Conservation (phyloP, 2,113 vertebrate species). For the Festucalex cinctus region DNA sequence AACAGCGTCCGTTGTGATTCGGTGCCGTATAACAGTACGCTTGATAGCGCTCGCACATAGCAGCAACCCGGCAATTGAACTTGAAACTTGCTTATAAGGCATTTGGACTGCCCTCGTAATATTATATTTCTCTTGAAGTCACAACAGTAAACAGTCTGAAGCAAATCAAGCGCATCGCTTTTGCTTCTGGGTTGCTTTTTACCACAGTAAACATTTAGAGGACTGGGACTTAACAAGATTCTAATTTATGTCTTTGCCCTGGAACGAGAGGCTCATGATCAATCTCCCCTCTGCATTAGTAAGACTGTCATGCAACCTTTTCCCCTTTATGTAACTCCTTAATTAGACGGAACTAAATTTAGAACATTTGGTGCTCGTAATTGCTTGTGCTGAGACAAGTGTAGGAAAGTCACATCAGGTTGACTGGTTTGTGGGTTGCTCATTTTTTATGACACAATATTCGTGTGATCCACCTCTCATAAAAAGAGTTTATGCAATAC, state of each 20-base stretch:
- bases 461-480: no score
- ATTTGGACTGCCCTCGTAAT: neutral
- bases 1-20: no score
- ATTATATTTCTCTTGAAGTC: neutral
- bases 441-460: no score
- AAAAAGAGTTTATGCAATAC: no score
- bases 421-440: no score
- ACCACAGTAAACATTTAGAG: neutral
- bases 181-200: neutral
- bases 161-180: neutral
- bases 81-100: neutral
- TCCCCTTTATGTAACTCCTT: neutral
- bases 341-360: neutral
- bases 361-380: neutral
- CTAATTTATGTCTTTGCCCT: neutral
- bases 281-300: neutral
- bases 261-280: neutral
- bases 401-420: no score
- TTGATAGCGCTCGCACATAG: neutral
- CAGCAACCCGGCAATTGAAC: neutral
- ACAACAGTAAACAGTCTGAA: neutral
- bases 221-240: neutral
- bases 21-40: no score
- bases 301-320: neutral
- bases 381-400: neutral